phyloP scores from a whole-genome alignment of 2,888 invertebrate species.

The Bombyx huttoni region DNA sequence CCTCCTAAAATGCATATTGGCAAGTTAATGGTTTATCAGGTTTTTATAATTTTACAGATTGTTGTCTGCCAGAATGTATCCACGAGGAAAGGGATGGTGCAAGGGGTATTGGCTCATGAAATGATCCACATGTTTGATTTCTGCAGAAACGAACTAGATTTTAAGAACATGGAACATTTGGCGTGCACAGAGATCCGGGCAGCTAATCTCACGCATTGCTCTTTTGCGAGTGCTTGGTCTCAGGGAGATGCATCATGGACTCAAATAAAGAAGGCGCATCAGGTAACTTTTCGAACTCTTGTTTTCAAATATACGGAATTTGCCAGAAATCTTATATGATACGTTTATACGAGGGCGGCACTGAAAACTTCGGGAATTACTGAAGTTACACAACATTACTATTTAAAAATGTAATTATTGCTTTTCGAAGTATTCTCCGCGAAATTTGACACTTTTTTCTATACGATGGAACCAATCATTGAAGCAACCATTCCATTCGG shows the following conservation, averaged over 20 bases:
- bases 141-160: slow-evolving; percentile 90
- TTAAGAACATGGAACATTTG: slow-evolving; percentile 90
- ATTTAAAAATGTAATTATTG: too few species aligned
- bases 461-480: too few species aligned
- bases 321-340: background rate
- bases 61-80: slow-evolving; percentile 93
- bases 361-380: too few species aligned
- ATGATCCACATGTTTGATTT: slow-evolving; percentile 97
- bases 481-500: too few species aligned
- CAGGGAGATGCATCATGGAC: slow-evolving; percentile 83
- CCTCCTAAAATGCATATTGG: background rate
- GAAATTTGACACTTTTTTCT: too few species aligned
- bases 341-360: background rate
- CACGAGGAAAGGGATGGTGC: slow-evolving; percentile 76
- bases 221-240: slow-evolving; percentile 83
- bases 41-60: slow-evolving; percentile 66
- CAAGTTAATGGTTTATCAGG: background rate
- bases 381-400: too few species aligned
- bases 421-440: too few species aligned
- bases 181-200: slow-evolving; percentile 97
- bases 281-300: slow-evolving; percentile 61
- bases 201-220: slow-evolving; percentile 94
- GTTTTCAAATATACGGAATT: background rate
- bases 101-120: slow-evolving; percentile 90
- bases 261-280: slow-evolving; percentile 82